Base-by-base conservation (phyloP, 2,797 vertebrate species). In the Limnodromus scolopaceus region DNA sequence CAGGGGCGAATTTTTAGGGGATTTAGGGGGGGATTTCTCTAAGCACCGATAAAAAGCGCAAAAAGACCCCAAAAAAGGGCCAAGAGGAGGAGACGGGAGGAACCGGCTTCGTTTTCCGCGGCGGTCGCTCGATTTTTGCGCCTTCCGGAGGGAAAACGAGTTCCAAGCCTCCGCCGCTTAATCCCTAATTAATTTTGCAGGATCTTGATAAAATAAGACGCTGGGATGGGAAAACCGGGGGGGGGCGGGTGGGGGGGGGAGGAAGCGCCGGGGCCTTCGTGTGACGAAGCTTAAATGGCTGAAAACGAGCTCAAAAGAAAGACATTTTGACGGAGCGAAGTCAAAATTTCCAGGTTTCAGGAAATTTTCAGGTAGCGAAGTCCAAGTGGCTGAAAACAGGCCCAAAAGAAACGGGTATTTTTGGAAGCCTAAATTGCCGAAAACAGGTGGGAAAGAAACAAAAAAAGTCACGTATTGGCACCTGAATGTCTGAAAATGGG, bases 71-170 rank as follows among this genome's bases (percentile, higher is more conserved):
- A 17, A 19, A 72, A 72, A 70, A 58, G 39, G 58, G 11, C 22
- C 13, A 30, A 64, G 38, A 51, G 16, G 38, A 4, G 17, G 24
- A n/a, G 22, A 2, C 0, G 20, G 70, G 19, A 28, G 36, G 43
- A 27, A 9, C 4, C 5, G 3, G 58, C 41, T 46, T n/a, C 3
- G 3, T 16, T 70, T 64, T 43, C 20, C 1, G 1, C 0, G 0
- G 49, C 4, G 1, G 20, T 25, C 3, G 13, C 46, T 32, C 13
- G 6, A 9, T 46, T 55, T 15, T 39, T 0, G 6, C 6, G 2
- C 38, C 13, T 16, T 36, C 6, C 4, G 28, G 58, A 3, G 1
- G 36, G 36, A 23, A 28, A 48, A 38, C 0, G 13, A 4, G 22
- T 45, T 54, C 8, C 4, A 6, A 39, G 22, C 6, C 2, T 3